Evolutionary conservation across 1,140 invertebrate species (phyloP), one percentile per base, ranked within the genome.

Genomic region (Brachionus paranguensis): DNA sequence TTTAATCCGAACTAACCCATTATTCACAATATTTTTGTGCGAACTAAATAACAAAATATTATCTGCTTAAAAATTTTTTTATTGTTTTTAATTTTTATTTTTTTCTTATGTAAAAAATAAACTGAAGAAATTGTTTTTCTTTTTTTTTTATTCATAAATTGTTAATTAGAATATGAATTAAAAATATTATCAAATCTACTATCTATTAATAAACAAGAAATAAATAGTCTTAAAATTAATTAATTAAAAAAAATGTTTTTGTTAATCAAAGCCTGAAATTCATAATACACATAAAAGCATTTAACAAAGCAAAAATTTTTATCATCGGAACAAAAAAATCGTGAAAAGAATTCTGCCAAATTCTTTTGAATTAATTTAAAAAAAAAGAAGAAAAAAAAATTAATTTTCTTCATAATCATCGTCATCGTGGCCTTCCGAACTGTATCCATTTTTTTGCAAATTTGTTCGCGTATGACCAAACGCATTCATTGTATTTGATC

Each of bases 401-500:
- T 60, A 60, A 43, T 72, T 43, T 72, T 72, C 68, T 43, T 72
- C 68, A 41, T 47, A 47, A 47, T 72, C 68, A 41, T 72, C 29
- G 37, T 72, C 68, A 20, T 72, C 68, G 47, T 72, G 68, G 17
- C 68, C 68, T 10, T 72, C 68, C 43, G 68, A 72, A 43, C 68
- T 72, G 68, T 72, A 72, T 17, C 68, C 68, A 70, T 70, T 70
- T 70, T 70, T 7, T 3, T 37, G 11, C n/a, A 37, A 10, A n/a
- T 37, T 37, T 70, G 68, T 10, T 41, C 68, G 3, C 12, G 68
- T 72, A 17, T 72, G 33, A 41, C 37, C 37, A 43, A 72, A 72
- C 2, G n/a, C 41, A 43, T 41, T 41, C 0, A 17, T n/a, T 24
- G 68, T 72, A 43, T 72, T 45, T 41, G 68, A 72, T 72, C 68